These are phyloP conservation scores for Andrena chrysosceles DNA, from an alignment of 2,888 invertebrate species.

Conservation along the genomic window DNA sequence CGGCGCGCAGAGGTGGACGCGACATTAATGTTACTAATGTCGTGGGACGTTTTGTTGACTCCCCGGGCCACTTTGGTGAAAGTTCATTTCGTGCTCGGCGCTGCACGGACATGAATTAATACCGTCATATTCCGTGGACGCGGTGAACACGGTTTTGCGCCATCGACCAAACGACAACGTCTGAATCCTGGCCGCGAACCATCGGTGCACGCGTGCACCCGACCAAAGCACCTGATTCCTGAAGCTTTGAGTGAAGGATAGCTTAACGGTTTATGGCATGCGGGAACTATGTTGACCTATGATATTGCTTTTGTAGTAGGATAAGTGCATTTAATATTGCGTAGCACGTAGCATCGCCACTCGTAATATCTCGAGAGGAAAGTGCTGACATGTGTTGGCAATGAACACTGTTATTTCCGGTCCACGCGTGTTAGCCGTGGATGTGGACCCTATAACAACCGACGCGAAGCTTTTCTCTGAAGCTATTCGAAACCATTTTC, in stretches of 20 bases:
- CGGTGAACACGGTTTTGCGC: constrained; percentile 44
- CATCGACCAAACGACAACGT: constrained; percentile 30
- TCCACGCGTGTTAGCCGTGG: too few relatives aligned
- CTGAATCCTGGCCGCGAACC: constrained; percentile 55
- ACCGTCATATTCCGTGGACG: constrained; percentile 27
- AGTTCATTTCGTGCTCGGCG: constrained; percentile 37
- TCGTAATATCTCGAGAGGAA: too few relatives aligned
- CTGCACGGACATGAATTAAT: constrained; percentile 55
- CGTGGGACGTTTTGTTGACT: constrained; percentile 60
- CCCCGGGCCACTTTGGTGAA: constrained; percentile 46
- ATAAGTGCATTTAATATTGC: too few relatives aligned
- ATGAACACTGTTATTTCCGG: too few relatives aligned
- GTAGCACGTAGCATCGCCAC: too few relatives aligned
- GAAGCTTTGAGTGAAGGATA: not conserved
- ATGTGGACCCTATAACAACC: too few relatives aligned
- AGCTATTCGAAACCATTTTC: too few relatives aligned
- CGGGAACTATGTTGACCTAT: too few relatives aligned
- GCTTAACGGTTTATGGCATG: too few relatives aligned
- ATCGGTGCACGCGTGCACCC: constrained; percentile 37
- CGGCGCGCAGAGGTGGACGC: not conserved
- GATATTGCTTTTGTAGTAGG: too few relatives aligned
- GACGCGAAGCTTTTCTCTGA: too few relatives aligned
- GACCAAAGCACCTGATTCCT: not conserved
- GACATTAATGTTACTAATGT: constrained; percentile 63
- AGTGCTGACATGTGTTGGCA: too few relatives aligned